Evolutionary conservation across 2,113 vertebrate species (phyloP).

Genomic region (Abramis brama): DNA sequence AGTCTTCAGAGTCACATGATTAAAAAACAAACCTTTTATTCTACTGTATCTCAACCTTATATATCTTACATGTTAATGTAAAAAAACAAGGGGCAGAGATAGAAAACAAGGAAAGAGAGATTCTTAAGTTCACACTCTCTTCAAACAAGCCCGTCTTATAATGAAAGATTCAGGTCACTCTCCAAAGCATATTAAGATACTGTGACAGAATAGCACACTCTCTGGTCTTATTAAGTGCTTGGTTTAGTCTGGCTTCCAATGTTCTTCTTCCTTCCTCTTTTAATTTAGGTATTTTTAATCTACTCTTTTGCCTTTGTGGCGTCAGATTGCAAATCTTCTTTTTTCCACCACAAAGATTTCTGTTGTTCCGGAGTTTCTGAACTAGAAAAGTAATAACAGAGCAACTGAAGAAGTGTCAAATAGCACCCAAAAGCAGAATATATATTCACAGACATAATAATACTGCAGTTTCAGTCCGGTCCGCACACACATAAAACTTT

Average conservation of each 20-base stretch:
- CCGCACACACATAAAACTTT: conserved; percentile 1
- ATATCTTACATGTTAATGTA: not conserved
- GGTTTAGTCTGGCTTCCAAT: not conserved
- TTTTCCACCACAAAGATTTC: not conserved
- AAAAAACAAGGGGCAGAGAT: not conserved
- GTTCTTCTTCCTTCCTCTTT: not conserved
- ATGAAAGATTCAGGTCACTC: conserved; percentile 41
- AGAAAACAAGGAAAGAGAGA: not conserved
- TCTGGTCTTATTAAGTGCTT: conserved; percentile 27
- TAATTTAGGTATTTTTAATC: not conserved
- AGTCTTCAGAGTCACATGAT: not conserved
- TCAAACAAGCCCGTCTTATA: not conserved
- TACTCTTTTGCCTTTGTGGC: not conserved
- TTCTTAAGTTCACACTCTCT: not conserved
- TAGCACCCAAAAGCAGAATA: not conserved
- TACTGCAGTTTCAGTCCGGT: not conserved
- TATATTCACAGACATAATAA: not conserved
- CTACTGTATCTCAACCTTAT: not conserved
- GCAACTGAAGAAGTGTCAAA: conserved; percentile 1
- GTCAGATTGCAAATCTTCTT: not conserved
- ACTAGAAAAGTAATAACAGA: not conserved
- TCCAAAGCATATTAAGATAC: conserved; percentile 7
- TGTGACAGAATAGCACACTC: conserved; percentile 23
- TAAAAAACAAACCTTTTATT: not conserved
- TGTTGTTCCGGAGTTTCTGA: conserved; percentile 6